Base-by-base conservation (phyloP, 2,888 invertebrate genomes). In the Priocnemis perturbator region DNA sequence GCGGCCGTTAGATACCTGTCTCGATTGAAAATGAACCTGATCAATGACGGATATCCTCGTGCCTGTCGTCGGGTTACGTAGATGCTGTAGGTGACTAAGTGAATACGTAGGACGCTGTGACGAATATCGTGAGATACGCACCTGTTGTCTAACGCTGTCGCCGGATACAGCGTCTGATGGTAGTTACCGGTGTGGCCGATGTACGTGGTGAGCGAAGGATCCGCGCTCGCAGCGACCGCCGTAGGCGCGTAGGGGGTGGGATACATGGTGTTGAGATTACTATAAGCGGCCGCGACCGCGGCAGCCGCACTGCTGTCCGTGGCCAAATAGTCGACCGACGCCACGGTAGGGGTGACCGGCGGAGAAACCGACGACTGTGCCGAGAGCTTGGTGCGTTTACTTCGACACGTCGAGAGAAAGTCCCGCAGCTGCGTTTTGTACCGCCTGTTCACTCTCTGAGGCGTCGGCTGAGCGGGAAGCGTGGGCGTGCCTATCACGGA, bases 391-490 rank as follows among this genome's bases (percentile, higher is more conserved):
- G 87, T 85, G 87, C 95, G 92, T 86, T 96, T 96, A 74, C 94
- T 95, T 73, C 97, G 93, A 87, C 97, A 97, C 15, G 97, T 97
- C 17, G 97, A 97, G 1, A 97, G 90, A 88, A 98, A 97, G 90
- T 98, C 98, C 58, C 97, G 91, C 23, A 98, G 91, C 87, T 98
- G 98, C 2, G 97, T 97, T 90, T 98, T 98, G 90, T 98, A 98
- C 83, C 98, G 93, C 71, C 83, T 79, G 77, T 95, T 96, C 20
- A 96, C 95, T 81, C 96, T 91, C 63, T 95, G 95, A 0, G 96
- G 95, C 63, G 93, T 94, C 62, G 93, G 93, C 21, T 93, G 91
- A 2, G 92, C 85, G 23, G 89, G 88, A 47, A 89, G 89, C 66
- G 91, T 90, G 71, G 91, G 87, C 37, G 91, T 89, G 14, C 37